phyloP scores from a whole-genome alignment of 35 echinoderm and acorn worm species.

The Stichopus chloronotus region DNA sequence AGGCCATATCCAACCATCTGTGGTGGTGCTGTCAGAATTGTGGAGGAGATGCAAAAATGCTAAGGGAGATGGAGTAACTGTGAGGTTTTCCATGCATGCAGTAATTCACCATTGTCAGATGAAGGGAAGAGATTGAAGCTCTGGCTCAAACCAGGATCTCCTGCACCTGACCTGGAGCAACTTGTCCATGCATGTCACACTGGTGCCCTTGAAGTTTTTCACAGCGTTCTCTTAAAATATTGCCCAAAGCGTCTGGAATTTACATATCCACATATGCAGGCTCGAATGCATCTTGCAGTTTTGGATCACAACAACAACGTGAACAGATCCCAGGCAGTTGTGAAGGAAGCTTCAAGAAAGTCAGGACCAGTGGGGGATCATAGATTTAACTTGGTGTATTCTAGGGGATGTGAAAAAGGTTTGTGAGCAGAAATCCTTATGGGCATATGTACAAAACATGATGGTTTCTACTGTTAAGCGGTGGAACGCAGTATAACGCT shows the following conservation, averaged over 20 bases:
- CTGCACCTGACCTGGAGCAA: conserved; percentile 10
- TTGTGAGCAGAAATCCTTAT: not conserved
- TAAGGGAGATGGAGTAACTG: conserved; percentile 23
- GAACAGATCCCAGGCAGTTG: not conserved
- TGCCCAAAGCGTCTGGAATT: not conserved
- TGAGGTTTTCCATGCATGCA: not conserved
- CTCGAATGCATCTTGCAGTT: not conserved
- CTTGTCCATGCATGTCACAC: not conserved
- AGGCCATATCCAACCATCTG: conserved; percentile 40
- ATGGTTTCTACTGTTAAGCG: conserved; percentile 28
- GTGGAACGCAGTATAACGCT: conserved; percentile 40
- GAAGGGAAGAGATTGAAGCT: not conserved
- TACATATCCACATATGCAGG: conserved; percentile 15
- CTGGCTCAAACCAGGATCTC: conserved; percentile 47
- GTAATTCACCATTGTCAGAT: conserved; percentile 9
- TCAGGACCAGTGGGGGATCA: not conserved
- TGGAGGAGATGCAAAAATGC: conserved; percentile 8
- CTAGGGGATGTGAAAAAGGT: not conserved
- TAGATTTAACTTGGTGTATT: not conserved
- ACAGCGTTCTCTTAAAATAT: not conserved
- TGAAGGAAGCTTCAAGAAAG: not conserved
- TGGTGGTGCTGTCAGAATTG: conserved; percentile 57
- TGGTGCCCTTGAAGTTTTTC: not conserved
- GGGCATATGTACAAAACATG: not conserved
- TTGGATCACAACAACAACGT: conserved; percentile 17